These are phyloP conservation scores for Scleropages formosus DNA, from an alignment of 2,797 vertebrate genomes.

Conservation along the genomic window DNA sequence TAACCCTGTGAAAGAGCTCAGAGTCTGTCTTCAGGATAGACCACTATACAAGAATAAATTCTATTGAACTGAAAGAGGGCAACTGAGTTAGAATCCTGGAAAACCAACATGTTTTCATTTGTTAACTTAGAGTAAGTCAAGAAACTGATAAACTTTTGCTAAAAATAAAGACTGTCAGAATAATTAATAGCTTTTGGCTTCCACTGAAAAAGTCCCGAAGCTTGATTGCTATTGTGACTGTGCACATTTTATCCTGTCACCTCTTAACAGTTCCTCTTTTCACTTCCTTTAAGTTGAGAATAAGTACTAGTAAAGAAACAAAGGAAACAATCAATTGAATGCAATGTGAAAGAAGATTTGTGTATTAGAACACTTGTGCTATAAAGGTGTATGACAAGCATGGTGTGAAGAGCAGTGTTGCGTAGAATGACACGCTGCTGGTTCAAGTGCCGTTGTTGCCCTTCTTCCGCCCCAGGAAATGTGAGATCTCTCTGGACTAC, in stretches of 20 bases:
- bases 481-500: slow-evolving; percentile 88
- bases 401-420: background rate
- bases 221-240: background rate
- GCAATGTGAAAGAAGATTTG: background rate
- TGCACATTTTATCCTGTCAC: background rate
- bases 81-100: no score
- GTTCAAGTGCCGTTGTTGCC: background rate
- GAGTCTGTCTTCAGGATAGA: no score
- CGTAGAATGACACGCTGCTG: no score
- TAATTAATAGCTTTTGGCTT: background rate
- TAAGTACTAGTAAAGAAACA: background rate
- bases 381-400: background rate
- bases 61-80: no score
- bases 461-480: slow-evolving; percentile 69
- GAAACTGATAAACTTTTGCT: no score
- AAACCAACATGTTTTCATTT: no score
- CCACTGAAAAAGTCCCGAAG: background rate
- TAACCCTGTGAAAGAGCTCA: no score
- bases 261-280: background rate
- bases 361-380: background rate
- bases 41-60: no score
- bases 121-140: no score
- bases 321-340: background rate
- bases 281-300: background rate
- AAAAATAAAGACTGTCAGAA: no score